Evolutionary conservation across 2,113 vertebrate genomes (phyloP), one percentile per base, ranked within the genome.

Genomic region (Leptobrachium leishanense): DNA sequence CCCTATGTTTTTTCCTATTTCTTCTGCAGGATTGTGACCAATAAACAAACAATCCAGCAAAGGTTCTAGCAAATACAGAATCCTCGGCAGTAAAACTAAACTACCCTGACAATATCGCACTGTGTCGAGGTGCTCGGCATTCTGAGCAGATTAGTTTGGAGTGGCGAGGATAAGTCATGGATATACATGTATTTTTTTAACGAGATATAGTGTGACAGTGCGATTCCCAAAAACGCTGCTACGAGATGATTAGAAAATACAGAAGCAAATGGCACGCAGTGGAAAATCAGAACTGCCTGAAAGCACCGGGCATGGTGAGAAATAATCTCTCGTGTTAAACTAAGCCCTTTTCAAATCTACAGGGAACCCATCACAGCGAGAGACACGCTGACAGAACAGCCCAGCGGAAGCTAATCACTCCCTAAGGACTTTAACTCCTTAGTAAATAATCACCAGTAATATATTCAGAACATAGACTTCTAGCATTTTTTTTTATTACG

Each of bases 251-350:
- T 62, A 77, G 46, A 77, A 63, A 63, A 70, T 50, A 70, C 76
- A 77, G 67, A 70, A 12, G 41, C 11, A 70, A 71, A 77, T 77
- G 53, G 55, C 68, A 77, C 54, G 41, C 54, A 63, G 4, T 71
- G 67, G 76, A 63, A 50, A 77, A 55, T 77, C 68, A 77, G 67
- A 77, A 77, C 20, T 63, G 76, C 76, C 66, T 63, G 54, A 77
- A 68, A 77, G 76, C 68, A 50, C 55, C 11, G n/a, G 43, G 41
- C 54, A 59, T 69, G 75, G 11, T 43, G 55, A 54, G 63, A 69
- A 59, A 77, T 59, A 9, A 55, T 62, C 54, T 68, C 66, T 39
- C 59, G 70, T 31, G 57, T 70, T 71, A 63, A 71, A 63, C 55
- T 44, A 50, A 62, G 55, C 54, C 43, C 39, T 57, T 20, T 62